phyloP scores from a whole-genome alignment of 30 jellyfish, hydroid and myxozoan species.

The Haliclystus octoradiatus region DNA sequence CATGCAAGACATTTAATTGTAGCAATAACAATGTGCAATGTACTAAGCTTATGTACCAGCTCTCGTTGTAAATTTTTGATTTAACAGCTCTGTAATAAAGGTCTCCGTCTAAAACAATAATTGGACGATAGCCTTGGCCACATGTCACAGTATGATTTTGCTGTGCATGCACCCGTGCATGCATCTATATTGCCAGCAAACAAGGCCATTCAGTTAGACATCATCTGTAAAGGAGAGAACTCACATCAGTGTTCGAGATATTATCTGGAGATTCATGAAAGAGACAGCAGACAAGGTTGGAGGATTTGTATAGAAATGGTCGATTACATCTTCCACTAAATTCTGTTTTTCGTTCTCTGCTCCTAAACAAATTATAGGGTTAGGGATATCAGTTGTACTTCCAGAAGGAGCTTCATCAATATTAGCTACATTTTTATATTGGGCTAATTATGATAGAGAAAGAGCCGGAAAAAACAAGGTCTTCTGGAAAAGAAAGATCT shows the following conservation, averaged over 20 bases:
- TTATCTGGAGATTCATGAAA: background rate
- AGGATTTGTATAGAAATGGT: too few relatives aligned
- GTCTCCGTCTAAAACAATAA: slow-evolving; percentile 12
- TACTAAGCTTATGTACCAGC: slow-evolving; percentile 18
- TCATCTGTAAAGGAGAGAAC: slow-evolving; percentile 8
- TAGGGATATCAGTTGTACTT: too few relatives aligned
- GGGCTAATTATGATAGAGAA: too few relatives aligned
- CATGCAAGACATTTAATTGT: slow-evolving; percentile 14
- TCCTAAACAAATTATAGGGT: too few relatives aligned
- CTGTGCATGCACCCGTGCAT: too few relatives aligned
- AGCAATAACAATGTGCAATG: slow-evolving; percentile 29
- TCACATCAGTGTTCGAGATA: background rate
- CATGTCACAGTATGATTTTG: slow-evolving; percentile 7
- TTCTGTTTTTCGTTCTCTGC: too few relatives aligned
- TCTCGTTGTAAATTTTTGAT: slow-evolving; percentile 13
- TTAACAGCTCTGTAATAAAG: slow-evolving; percentile 4
- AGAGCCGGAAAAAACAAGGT: too few relatives aligned
- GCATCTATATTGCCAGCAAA: background rate
- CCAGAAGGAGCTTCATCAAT: too few relatives aligned
- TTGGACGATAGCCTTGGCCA: slow-evolving; percentile 3
- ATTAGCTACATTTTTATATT: too few relatives aligned
- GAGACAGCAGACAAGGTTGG: slow-evolving; percentile 27
- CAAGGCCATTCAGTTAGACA: slow-evolving; percentile 27
- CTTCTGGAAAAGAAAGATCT: too few relatives aligned
- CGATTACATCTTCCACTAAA: too few relatives aligned